Base-by-base conservation (phyloP, 2,888 invertebrate species). In the Limnephilus rhombicus region DNA sequence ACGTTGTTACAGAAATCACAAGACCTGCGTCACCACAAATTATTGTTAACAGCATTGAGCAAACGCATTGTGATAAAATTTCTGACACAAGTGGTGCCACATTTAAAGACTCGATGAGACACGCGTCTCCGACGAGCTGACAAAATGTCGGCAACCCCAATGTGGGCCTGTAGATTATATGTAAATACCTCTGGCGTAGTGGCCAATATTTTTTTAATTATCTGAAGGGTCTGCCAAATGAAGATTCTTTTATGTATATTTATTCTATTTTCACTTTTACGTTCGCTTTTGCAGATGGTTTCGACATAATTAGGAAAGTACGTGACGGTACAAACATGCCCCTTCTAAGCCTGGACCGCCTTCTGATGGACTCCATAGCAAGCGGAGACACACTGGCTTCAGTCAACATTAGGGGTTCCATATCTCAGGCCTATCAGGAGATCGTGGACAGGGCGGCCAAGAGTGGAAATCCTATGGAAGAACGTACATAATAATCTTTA, bases 301-400 rank as follows among this genome's bases (percentile, higher is more conserved):
- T 89, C 18, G 24, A 85, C 80, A 80, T 89, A 81, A 80, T 91
- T 11, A 89, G 89, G 11, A 68, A 37, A 68, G n/a, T 83, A 5
- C 49, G 89, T 3, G 89, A 89, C 11, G 68, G 37, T n/a, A 68
- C 49, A 0, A 85, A 89, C 9, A 80, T 91, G 12, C 83, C 82
- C 3, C 29, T 89, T 3, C 18, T 91, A 41, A 83, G 49, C 37
- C n/a, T 91, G 82, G 91, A 91, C 80, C 68, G 83, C 31, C 34
- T 91, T 13, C 80, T 91, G 80, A 83, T 91, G 68, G 82, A 82
- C 11, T 89, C 82, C 24, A 89, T 91, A 29, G 85, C 89, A 24
- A 24, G 37, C 9, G 82, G 82, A 13, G 89, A 89, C n/a, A 89
- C 89, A 13, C 53, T 37, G 12, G 41, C 89, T 2, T 91, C 89